Base-by-base conservation (phyloP, 2,113 vertebrate genomes). In the Chaetops frenatus region DNA sequence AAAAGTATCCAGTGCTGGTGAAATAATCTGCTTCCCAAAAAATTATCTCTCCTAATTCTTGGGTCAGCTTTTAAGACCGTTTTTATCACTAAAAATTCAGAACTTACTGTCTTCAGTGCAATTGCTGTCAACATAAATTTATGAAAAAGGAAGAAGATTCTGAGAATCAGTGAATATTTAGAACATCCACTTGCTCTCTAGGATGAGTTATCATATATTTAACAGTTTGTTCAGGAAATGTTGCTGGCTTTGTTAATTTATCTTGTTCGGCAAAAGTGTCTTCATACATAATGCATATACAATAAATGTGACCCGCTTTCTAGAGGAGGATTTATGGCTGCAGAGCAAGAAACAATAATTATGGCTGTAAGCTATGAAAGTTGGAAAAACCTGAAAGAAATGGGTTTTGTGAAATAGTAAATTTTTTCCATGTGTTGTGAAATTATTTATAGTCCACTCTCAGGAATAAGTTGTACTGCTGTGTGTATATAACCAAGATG, bases 341-440 rank as follows among this genome's bases (percentile, higher is more conserved):
- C 83, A 93, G 90, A 88, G 88, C 92, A 94, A 93, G 96, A 96
- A 97, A 74, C 42, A 83, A 79, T 94, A 57, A 67, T 91, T 54
- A 76, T 6, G 19, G 60, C 93, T 94, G 29, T 58, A 89, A 94
- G 72, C 88, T 91, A 89, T 81, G 61, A 88, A 95, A 94, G 81
- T 94, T 86, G 92, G 87, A 91, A 93, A 86, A 94, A 92, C 83
- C 76, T 84, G 50, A 77, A 81, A 93, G 92, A 82, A 95, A 94
- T 72, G 66, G 67, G 70, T 73, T 96, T 94, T 91, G 83, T 89
- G 85, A 79, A 90, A 73, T 65, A 78, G 42, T 88, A 92, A 84
- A 86, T 96, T 89, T 95, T 92, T 95, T 92, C 86, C 78, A 74
- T 87, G 94, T 94, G 94, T 83, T 90, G 48, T 65, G 71, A 80